Base-by-base conservation (phyloP, 1,140 invertebrate genomes). In the Wiebesia pumilae region DNA sequence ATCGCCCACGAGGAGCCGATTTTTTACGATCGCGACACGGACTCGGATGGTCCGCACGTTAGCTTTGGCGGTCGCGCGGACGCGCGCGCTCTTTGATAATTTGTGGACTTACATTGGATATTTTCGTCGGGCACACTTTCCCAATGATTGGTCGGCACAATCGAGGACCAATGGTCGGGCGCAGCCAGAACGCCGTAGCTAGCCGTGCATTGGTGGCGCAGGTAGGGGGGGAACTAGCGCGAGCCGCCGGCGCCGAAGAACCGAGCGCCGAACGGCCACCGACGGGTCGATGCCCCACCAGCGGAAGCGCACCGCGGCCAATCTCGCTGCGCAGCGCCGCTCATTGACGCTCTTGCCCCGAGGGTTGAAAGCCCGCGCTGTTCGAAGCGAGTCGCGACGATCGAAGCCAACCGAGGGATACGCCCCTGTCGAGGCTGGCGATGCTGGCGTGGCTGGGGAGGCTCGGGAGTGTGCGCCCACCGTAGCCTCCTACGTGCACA, bases 41-140 rank as follows among this genome's bases (percentile, higher is more conserved):
- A 67, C 30, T 79, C 71, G 24, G 38, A 14, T 78, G 87, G 75
- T 86, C 75, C 89, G 79, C 81, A 33, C 81, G 86, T 86, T 77
- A 84, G 88, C 87, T 89, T 89, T 89, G 90, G 87, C 86, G 78
- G 85, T 43, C 87, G 91, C 88, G 86, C 89, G 89, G 86, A 88
- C 87, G 89, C 88, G 88, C 89, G 86, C 88, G 94, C 30, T 62
- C 94, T 95, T 62, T 95, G 95, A 95, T 96, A 96, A 96, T 96
- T 95, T 96, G 95, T 95, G 95, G 94, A 96, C 96, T 96, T 96
- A 96, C 96, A 96, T 96, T 95, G 95, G 95, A 96, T 95, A 96
- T 96, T 96, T 95, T 95, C 93, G 94, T 94, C 93, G 94, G 94
- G 92, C 92, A 93, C 94, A 95, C 93, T 95, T 95, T 95, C 94